Base-by-base conservation (phyloP, 2,113 vertebrate species). In the Rousettus leschenaultii region DNA sequence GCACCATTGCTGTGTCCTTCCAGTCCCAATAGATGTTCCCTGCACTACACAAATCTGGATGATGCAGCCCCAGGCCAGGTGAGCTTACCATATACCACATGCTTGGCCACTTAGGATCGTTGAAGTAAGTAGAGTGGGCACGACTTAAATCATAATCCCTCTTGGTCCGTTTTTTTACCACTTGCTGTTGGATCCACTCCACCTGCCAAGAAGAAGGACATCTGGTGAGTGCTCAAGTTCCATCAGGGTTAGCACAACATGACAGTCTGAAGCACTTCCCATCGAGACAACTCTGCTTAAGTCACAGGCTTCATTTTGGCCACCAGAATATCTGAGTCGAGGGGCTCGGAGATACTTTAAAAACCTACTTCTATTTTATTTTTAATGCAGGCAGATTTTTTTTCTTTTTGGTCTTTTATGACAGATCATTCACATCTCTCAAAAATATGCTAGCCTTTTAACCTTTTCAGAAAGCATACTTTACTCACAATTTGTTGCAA, bases 31-130 rank as follows among this genome's bases (percentile, higher is more conserved):
- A 89, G 63, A 93, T 12, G 21, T 80, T 26, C 22, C 43, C 68
- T 66, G 45, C 1, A 80, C 12, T 92, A 38, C 10, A 74, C 38
- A 5, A 38, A 48, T 88, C 57, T 43, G 0, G 2, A 48, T 22
- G 38, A 5, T 51, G 30, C 6, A 13, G 45, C 90, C 79, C 0
- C 0, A 8, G 70, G 65, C 2, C 57, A 90, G 45, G 22, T 3
- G 26, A 95, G 99, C 99, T 99, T 97, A 99, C 99, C 98, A 99
- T 99, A 96, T 99, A 99, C 99, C 99, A 99, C 99, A 99, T 99
- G 98, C 99, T 99, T 96, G 99, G 99, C 99, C 99, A 99, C 98
- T 99, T 99, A 97, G 99, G 99, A 91, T 99, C 99, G 94, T 99
- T 99, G 98, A 99, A 99, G 97, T 99, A 99, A 96, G 99, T 99